Conservation (phyloP, 2,888 invertebrate species). For the Proisotoma minuta region DNA sequence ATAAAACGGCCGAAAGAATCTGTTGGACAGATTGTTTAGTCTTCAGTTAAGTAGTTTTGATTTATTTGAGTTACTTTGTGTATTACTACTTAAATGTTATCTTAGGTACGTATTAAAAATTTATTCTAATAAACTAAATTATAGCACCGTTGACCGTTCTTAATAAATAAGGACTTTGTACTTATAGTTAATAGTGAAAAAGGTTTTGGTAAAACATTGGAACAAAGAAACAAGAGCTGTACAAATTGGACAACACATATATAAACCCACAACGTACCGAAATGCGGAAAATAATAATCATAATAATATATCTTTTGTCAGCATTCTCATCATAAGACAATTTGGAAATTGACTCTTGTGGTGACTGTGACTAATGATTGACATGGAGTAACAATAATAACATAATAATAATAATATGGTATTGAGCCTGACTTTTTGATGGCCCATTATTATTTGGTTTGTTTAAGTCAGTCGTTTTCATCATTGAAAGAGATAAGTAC, state of each 20-base stretch:
- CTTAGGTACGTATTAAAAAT: neutral
- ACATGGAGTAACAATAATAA: too few relatives aligned
- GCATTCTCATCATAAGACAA: neutral
- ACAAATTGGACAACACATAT: too few relatives aligned
- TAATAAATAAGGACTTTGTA: neutral
- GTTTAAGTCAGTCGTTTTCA: neutral
- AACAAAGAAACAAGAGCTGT: too few relatives aligned
- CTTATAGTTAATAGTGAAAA: neutral
- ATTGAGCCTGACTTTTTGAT: neutral
- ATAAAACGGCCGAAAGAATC: too few relatives aligned
- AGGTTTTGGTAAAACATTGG: neutral
- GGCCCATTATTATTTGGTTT: neutral
- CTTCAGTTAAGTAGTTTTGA: neutral
- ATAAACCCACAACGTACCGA: neutral
- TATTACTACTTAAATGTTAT: neutral
- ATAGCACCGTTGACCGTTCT: neutral
- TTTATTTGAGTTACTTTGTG: neutral
- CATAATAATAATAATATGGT: too few relatives aligned
- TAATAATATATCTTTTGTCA: neutral
- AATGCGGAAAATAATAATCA: neutral
- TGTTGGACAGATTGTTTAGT: too few relatives aligned
- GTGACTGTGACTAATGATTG: slow-evolving; percentile 3
- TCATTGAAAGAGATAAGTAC: neutral
- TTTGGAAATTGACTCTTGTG: neutral
- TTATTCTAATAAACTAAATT: neutral